Evolutionary conservation across 2,113 vertebrate genomes (phyloP).

Genomic region (Brachirus orientalis): DNA sequence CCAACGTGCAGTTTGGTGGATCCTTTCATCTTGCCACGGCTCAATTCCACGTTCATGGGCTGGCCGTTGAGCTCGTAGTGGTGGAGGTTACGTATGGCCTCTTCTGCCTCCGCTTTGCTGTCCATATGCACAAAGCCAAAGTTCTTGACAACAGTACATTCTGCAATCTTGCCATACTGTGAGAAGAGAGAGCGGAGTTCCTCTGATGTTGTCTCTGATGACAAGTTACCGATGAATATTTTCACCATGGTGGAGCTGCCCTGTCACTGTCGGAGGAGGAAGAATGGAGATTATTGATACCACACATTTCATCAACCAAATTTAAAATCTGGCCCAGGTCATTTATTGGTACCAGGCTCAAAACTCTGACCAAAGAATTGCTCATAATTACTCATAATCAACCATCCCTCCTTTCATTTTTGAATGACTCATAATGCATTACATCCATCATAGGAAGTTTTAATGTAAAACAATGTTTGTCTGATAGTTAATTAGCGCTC

Average conservation of each 20-base stretch:
- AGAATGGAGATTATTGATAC: not conserved
- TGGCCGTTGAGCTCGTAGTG: constrained; percentile 94
- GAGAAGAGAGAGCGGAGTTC: constrained; percentile 94
- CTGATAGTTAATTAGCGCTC: no score
- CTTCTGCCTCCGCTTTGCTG: constrained; percentile 88
- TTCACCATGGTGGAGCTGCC: constrained; percentile 89
- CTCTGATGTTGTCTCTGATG: constrained; percentile 89
- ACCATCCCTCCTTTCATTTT: no score
- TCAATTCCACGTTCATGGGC: constrained; percentile 94
- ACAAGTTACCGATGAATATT: constrained; percentile 96
- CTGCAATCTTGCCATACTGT: constrained; percentile 94
- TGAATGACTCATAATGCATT: no score
- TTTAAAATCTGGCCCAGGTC: not conserved
- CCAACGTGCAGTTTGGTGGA: constrained; percentile 96
- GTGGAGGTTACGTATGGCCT: constrained; percentile 93
- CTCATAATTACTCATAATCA: no score
- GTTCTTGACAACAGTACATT: constrained; percentile 97
- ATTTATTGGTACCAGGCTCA: no score
- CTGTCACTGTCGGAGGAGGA: constrained; percentile 28
- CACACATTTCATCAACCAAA: not conserved
- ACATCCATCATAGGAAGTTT: no score
- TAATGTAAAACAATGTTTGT: no score
- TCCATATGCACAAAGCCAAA: constrained; percentile 98
- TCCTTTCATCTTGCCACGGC: constrained; percentile 90
- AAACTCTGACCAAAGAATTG: no score